Evolutionary conservation across 2,113 vertebrate genomes (phyloP), one percentile per base, ranked within the genome.

Genomic region (Tiliqua scincoides): DNA sequence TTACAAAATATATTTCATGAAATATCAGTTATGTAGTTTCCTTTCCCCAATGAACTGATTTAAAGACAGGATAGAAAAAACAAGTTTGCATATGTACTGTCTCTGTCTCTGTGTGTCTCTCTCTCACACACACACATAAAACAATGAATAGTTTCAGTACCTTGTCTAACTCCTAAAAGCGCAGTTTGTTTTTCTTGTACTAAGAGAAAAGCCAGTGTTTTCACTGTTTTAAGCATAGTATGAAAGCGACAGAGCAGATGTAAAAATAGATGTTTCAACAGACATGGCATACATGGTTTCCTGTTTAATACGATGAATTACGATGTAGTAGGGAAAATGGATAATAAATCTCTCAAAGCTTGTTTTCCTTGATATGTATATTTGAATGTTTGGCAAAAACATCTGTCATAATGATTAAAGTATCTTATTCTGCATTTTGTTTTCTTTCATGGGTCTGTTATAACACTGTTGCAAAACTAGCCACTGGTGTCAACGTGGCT

Each of bases 401-500:
- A 6, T 10, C 54, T 40, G 27, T 40, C 76, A 57, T 74, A 89
- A 76, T 61, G 2, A 74, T 61, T 23, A 85, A 27, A 27, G 62
- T 5, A 80, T 84, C 78, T 35, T 84, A 15, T 35, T 3, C 27
- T 8, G 70, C 5, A 81, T 54, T 82, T 85, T 80, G 43, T 82
- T 70, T 79, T 63, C 30, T 11, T 79, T 74, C 35, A 63, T 23
- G 32, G 35, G 0, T 0, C 25, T 57, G 11, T 91, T 84, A n/a
- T 83, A 65, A 88, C 82, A 77, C 37, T 8, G 83, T 77, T 80
- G 67, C n/a, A 83, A 83, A 88, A 30, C 2, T 77, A 70, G 27
- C 35, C n/a, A 82, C 18, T 7, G 70, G 37, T 86, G 79, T 40
- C 10, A 68, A 62, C 11, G 7, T 70, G 3, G 68, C 68, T 85